Base-by-base conservation (phyloP, 2,797 vertebrate species). In the Cottoperca gobio region DNA sequence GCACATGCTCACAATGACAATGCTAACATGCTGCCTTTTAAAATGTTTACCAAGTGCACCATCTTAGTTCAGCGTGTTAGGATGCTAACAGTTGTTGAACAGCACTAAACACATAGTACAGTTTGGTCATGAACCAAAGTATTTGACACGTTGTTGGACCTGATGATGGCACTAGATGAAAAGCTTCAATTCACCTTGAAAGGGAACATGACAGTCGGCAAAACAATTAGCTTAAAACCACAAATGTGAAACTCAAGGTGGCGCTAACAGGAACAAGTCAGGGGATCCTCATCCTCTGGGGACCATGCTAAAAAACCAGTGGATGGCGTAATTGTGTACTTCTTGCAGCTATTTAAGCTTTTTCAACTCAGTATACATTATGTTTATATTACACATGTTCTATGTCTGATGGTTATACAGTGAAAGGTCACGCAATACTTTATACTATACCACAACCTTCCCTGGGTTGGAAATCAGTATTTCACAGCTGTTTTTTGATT, bases 401-500 rank as follows among this genome's bases (percentile, higher is more conserved):
- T 33, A 6, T 33, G 31, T 33, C 13, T 19, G 40, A 24, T 35
- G 3, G 9, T 57, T 26, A 17, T 9, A 3, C 11, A 54, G 40
- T 16, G 2, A 1, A 28, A 7, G 23, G 4, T 65, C 5, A n/a
- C 4, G n/a, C 4, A 28, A 23, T 42, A 42, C 6, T 33, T 33
- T n/a, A n/a, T n/a, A 37, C 31, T 40, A 37, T n/a, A n/a, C 17
- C 1, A n/a, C 17, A 11, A 48, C 28, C 37, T 17, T 14, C 7
- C 39, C 4, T 24, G n/a, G 24, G 19, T 59, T 28, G 28, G 12
- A 48, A 48, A 48, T 48, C 5, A 2, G 0, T 6, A 14, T 49
- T 21, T 14, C 24, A 39, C 31, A 31, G 33, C 16, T 42, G 26
- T n/a, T 31, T 79, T 68, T 26, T 52, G 24, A 54, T 59, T 55